Percentiles rank a stretch among this genome's conserved stretches.
phyloP scores from a whole-genome alignment of 2,888 invertebrate genomes.

The Tetragnatha montana region DNA sequence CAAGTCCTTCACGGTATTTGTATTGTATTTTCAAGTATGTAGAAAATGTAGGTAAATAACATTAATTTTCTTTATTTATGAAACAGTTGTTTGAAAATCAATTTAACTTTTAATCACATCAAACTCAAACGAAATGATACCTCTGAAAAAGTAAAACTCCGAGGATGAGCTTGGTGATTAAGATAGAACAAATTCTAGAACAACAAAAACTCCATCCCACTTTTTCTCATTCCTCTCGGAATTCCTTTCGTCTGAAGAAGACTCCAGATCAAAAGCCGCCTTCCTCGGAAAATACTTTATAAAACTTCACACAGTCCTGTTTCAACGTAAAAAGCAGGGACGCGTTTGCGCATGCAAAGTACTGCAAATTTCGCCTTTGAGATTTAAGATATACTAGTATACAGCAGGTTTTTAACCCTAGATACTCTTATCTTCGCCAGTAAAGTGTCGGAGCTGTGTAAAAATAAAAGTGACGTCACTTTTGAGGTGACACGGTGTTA shows the following conservation, averaged over 20 bases:
- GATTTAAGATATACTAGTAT: not conserved
- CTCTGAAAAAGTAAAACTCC: no score
- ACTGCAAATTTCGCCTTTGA: not conserved
- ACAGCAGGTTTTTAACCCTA: slow-evolving; percentile 2
- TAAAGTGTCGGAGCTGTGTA: not conserved
- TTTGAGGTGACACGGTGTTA: not conserved
- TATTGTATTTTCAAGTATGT: no score
- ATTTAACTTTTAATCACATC: no score
- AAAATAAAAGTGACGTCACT: not conserved
- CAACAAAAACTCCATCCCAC: no score
- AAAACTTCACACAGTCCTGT: not conserved
- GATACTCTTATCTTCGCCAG: not conserved
- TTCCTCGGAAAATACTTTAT: slow-evolving; percentile 11
- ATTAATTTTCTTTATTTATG: no score
- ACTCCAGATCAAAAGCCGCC: not conserved
- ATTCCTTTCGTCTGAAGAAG: not conserved
- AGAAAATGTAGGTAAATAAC: no score
- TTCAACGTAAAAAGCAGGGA: slow-evolving; percentile 9
- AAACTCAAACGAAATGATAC: no score
- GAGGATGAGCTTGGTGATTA: no score
- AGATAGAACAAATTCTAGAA: no score
- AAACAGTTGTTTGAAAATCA: no score
- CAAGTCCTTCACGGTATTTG: no score
- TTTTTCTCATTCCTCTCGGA: slow-evolving; percentile 10
- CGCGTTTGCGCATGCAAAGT: not conserved